These are phyloP conservation scores for Silurus aristotelis DNA, from an alignment of 2,797 vertebrate species.

Conservation along the genomic window DNA sequence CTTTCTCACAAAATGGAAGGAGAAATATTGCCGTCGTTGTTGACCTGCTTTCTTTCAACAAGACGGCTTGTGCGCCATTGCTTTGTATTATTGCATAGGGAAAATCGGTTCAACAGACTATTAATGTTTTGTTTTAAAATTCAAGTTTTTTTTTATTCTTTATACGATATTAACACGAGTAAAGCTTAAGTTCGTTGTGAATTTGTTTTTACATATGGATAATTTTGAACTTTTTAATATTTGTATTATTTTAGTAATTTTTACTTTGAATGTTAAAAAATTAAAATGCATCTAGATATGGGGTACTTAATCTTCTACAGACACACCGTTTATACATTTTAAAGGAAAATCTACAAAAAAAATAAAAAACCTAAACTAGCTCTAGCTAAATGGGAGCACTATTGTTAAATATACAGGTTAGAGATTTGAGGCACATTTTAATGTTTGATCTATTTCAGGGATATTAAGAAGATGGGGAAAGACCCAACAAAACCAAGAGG, in stretches of 20 bases:
- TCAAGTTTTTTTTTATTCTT: constrained; percentile 23
- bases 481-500: constrained; percentile 93
- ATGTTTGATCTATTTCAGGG: constrained; percentile 10
- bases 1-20: constrained; percentile 91
- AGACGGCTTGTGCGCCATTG: constrained; percentile 81
- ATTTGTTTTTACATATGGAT: constrained; percentile 12
- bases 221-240: constrained; percentile 1
- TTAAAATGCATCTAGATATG: background rate
- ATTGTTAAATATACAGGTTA: background rate
- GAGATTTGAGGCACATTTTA: background rate
- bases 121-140: constrained; percentile 20
- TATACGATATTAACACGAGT: constrained; percentile 5
- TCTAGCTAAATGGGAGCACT: background rate
- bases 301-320: background rate
- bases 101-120: constrained; percentile 52
- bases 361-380: no score
- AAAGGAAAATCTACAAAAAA: background rate
- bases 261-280: background rate
- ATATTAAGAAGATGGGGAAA: constrained; percentile 84
- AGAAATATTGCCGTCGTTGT: constrained; percentile 86
- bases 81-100: constrained; percentile 64
- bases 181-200: background rate
- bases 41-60: constrained; percentile 84
- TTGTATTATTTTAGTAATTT: background rate
- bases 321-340: background rate